Conservation (phyloP, 53 echinoderm and acorn worm species). For the Mesocentrotus franciscanus region DNA sequence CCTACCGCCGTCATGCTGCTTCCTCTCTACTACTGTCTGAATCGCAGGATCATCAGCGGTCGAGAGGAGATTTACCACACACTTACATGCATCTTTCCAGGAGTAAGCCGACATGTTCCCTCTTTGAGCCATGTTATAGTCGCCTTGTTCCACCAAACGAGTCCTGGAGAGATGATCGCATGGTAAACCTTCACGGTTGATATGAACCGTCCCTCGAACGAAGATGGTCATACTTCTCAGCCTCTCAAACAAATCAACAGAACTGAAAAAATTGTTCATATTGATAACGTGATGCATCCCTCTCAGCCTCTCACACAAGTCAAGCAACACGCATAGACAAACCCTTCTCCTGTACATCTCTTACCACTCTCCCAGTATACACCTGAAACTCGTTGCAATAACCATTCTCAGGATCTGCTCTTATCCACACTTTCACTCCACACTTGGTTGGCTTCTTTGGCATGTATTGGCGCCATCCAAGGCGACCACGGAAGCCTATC, state of each 20-base stretch:
- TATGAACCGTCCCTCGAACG: neutral
- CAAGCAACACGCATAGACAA: neutral
- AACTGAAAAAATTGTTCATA: neutral
- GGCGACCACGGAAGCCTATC: no score
- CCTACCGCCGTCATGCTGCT: neutral
- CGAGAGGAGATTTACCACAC: neutral
- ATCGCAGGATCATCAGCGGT: neutral
- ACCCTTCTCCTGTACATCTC: neutral
- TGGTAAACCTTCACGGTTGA: neutral
- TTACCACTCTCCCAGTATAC: slow-evolving; percentile 1
- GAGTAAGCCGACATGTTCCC: neutral
- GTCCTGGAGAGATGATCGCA: neutral
- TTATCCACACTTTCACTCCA: slow-evolving; percentile 45
- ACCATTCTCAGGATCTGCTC: slow-evolving; percentile 29
- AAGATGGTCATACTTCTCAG: neutral
- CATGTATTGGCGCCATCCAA: no score
- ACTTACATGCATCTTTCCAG: neutral
- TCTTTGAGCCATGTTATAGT: neutral
- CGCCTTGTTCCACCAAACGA: neutral
- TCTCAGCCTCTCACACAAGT: neutral
- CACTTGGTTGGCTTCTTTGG: no score
- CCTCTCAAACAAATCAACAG: neutral
- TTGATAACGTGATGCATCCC: neutral
- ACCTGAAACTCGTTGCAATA: neutral
- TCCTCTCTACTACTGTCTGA: neutral